Percentiles rank a stretch among this genome's conserved stretches.
phyloP scores from a whole-genome alignment of 2,888 invertebrate genomes.

The Thumatha senex region DNA sequence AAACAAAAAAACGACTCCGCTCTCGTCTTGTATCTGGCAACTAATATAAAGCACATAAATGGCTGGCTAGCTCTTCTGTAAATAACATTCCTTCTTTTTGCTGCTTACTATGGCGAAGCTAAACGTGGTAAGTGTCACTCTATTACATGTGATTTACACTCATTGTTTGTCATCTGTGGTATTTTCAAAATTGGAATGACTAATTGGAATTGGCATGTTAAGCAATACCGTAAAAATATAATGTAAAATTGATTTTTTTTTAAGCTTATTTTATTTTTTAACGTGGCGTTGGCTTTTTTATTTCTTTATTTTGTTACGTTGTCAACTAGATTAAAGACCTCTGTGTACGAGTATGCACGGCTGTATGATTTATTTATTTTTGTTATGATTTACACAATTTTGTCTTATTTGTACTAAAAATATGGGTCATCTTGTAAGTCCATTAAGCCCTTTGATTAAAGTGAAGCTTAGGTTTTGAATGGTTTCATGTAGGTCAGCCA shows the following conservation, averaged over 20 bases:
- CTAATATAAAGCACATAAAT: constrained; percentile 40
- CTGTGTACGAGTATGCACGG: too few relatives aligned
- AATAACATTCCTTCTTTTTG: constrained; percentile 77
- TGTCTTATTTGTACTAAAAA: too few relatives aligned
- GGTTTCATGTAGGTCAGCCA: too few relatives aligned
- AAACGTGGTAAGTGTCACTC: constrained; percentile 72
- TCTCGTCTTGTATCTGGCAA: constrained; percentile 16
- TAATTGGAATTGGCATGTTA: background rate
- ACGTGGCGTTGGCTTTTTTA: background rate
- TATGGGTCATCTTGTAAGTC: too few relatives aligned
- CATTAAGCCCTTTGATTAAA: too few relatives aligned
- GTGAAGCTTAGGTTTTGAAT: too few relatives aligned
- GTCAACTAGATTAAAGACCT: too few relatives aligned
- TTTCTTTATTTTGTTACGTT: background rate
- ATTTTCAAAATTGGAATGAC: background rate
- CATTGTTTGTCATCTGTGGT: background rate
- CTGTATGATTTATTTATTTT: too few relatives aligned
- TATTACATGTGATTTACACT: constrained; percentile 1
- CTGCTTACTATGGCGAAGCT: constrained; percentile 73
- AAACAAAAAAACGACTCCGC: constrained; percentile 7
- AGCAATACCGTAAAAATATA: too few relatives aligned
- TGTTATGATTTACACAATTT: too few relatives aligned
- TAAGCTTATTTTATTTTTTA: background rate
- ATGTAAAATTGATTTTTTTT: background rate
- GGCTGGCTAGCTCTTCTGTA: constrained; percentile 67